Evolutionary conservation across 1,140 invertebrate species (phyloP), one percentile per base, ranked within the genome.

Genomic region (Caerostris extrusa): DNA sequence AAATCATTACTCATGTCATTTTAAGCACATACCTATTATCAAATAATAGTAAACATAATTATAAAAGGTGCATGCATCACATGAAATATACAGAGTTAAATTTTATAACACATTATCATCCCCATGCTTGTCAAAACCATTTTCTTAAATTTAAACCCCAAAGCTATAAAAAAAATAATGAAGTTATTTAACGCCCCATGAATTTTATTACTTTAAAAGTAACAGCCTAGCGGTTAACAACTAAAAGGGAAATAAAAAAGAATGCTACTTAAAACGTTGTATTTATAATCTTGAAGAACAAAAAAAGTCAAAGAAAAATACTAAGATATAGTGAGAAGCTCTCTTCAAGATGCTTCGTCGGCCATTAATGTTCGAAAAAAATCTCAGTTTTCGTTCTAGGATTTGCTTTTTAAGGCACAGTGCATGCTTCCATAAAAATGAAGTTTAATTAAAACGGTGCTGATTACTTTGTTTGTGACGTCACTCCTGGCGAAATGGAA

Each of bases 141-240:
- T 71, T 71, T 71, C 69, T 71, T 71, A 34, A 71, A 71, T 34
- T 34, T 71, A 10, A 71, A 19, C 69, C 19, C 19, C 19, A 71
- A 34, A n/a, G 69, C 10, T 34, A 34, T 34, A 34, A 34, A 34
- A 34, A n/a, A 71, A 71, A 71, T 10, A 34, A 71, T 71, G 19
- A 71, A 71, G 69, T 71, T 71, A 71, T 71, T 71, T 71, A 71
- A 71, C 69, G 69, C 69, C 7, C 19, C 69, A 71, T 71, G 69
- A 71, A 71, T 71, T 71, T 71, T 71, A 71, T 71, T 71, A 71
- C 69, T 50, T 71, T 71, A 71, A 71, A n/a, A 71, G 69, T 34
- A 8, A 19, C 34, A 34, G 8, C 10, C 69, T 8, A 71, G 19
- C 10, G 8, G 69, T 34, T 34, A 34, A 34, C 69, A 71, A 10